These are phyloP conservation scores for Arvicanthis niloticus DNA, from an alignment of 2,113 vertebrate genomes.

Conservation along the genomic window DNA sequence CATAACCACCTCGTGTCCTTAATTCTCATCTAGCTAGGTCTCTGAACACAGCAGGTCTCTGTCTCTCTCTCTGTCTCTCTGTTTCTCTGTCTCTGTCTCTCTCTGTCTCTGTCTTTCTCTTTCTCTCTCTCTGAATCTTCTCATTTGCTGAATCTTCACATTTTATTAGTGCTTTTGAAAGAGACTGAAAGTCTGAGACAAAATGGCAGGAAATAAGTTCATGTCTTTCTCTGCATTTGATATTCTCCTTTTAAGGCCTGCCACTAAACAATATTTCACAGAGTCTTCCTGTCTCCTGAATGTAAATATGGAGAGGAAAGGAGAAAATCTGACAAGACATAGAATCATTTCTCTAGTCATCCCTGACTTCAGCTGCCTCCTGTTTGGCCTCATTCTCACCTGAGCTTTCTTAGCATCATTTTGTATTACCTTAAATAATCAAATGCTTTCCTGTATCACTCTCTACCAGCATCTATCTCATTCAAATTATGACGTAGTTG, in stretches of 20 bases:
- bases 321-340: background rate
- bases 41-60: background rate
- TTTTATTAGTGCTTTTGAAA: background rate
- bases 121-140: background rate
- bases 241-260: background rate
- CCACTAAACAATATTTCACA: background rate
- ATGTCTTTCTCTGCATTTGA: background rate
- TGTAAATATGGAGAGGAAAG: background rate
- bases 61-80: too few relatives aligned
- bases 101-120: too few relatives aligned
- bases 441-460: background rate
- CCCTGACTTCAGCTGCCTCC: too few relatives aligned
- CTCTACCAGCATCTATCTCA: background rate
- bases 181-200: too few relatives aligned
- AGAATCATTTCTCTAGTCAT: background rate
- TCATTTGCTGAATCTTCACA: background rate
- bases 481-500: background rate
- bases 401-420: background rate
- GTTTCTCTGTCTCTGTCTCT: too few relatives aligned
- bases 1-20: background rate
- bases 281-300: background rate
- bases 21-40: background rate
- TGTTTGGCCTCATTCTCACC: background rate
- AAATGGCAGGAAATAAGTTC: background rate
- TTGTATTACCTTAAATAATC: background rate